Conservation (phyloP, 2,113 vertebrate species). For the Cynocephalus volans region DNA sequence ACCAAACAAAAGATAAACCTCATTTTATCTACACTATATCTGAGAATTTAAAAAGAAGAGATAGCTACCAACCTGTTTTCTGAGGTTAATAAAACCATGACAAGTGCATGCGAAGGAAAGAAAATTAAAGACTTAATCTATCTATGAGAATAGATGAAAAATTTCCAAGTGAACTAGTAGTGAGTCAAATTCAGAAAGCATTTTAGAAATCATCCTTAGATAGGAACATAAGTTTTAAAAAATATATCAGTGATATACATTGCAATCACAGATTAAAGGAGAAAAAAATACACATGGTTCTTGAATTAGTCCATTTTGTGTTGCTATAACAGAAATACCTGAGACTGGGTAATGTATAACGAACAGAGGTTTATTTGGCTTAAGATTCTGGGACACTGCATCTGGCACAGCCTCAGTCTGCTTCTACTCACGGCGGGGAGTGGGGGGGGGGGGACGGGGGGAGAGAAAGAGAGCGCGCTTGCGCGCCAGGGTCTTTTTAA, state of each 20-base stretch:
- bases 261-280: background rate
- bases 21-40: background rate
- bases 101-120: background rate
- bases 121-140: constrained; percentile 3
- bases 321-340: no score
- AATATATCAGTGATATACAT: background rate
- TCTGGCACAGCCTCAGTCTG: no score
- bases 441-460: no score
- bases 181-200: background rate
- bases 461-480: no score
- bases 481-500: no score
- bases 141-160: background rate
- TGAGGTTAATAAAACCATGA: background rate
- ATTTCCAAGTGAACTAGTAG: background rate
- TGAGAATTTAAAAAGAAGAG: constrained; percentile 2
- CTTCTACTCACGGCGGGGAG: no score
- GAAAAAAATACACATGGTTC: background rate
- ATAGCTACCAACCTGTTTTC: background rate
- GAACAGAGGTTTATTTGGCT: no score
- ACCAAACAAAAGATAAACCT: background rate
- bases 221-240: background rate
- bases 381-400: no score
- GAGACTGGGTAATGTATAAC: no score
- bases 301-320: no score
- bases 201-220: background rate